A percentile compares a stretch with the other conserved stretches of the same genome.
Evolutionary conservation across 2,797 vertebrate genomes (phyloP).

Genomic region (Neosalanx taihuensis): DNA sequence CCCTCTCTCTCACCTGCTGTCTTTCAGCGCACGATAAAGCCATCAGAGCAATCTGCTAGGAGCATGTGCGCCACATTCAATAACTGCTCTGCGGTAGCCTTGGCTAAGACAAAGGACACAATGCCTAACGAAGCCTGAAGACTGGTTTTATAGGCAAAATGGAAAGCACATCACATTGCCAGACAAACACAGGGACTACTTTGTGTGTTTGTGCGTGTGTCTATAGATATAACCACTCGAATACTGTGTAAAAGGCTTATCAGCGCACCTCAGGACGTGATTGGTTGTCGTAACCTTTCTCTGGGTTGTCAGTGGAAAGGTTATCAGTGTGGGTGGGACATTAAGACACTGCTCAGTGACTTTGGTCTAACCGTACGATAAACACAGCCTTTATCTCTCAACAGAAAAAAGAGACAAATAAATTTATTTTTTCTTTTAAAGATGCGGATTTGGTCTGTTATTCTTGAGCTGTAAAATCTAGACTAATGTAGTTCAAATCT

Average conservation of each 20-base stretch:
- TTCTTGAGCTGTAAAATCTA: not conserved
- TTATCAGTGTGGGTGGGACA: not conserved
- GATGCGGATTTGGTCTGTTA: no score
- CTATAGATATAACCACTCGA: not conserved
- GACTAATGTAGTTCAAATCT: not conserved
- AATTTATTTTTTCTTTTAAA: no score
- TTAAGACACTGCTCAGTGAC: not conserved
- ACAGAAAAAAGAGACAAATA: no score
- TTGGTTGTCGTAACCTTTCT: not conserved
- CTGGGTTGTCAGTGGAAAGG: not conserved
- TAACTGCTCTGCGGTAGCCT: slow-evolving; percentile 51
- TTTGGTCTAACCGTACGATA: not conserved
- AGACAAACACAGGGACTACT: slow-evolving; percentile 40
- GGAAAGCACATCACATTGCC: slow-evolving; percentile 38
- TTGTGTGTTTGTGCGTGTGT: slow-evolving; percentile 3
- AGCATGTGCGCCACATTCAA: slow-evolving; percentile 60
- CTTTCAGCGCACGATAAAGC: slow-evolving; percentile 56
- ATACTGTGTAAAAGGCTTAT: slow-evolving; percentile 32
- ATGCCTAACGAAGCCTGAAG: slow-evolving; percentile 31
- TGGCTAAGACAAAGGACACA: slow-evolving; percentile 59
- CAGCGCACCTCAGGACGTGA: slow-evolving; percentile 48
- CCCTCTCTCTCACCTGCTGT: not conserved
- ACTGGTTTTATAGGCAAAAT: slow-evolving; percentile 18
- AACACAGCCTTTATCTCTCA: no score
- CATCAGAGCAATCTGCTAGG: slow-evolving; percentile 64